phyloP scores from a whole-genome alignment of 1,140 invertebrate genomes.

The Yoshiicerus persimilis region DNA sequence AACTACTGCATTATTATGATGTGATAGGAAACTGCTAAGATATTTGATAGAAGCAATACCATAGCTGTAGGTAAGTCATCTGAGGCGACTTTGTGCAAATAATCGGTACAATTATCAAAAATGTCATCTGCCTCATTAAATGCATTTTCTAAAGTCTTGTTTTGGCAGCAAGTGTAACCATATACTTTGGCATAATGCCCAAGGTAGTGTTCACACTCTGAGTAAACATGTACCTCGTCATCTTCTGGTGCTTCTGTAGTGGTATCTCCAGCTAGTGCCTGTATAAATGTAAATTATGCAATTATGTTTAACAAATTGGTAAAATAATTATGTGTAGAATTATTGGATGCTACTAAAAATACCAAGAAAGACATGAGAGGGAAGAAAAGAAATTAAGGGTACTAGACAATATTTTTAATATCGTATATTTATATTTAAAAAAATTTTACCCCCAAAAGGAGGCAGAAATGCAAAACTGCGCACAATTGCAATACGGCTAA shows the following conservation, averaged over 20 bases:
- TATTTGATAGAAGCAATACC: background rate
- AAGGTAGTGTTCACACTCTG: background rate
- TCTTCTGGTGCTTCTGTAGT: background rate
- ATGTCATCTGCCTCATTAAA: background rate
- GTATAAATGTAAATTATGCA: background rate
- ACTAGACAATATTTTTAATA: no score
- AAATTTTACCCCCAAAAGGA: no score
- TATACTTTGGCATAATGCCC: background rate
- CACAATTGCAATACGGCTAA: no score
- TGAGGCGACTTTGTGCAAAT: background rate
- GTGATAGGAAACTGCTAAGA: no score
- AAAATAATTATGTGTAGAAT: no score
- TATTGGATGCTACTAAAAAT: no score
- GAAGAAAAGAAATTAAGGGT: no score
- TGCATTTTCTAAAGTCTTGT: background rate
- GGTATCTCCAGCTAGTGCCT: background rate
- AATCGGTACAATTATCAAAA: background rate
- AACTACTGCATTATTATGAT: no score
- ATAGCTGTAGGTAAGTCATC: background rate
- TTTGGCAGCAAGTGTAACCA: background rate
- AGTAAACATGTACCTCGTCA: background rate
- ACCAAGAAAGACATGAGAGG: no score
- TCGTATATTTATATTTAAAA: no score
- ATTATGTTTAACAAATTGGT: no score
- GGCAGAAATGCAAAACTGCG: no score